Conservation (phyloP, 2,888 invertebrate species). For the Ichneumoninae sp. region DNA sequence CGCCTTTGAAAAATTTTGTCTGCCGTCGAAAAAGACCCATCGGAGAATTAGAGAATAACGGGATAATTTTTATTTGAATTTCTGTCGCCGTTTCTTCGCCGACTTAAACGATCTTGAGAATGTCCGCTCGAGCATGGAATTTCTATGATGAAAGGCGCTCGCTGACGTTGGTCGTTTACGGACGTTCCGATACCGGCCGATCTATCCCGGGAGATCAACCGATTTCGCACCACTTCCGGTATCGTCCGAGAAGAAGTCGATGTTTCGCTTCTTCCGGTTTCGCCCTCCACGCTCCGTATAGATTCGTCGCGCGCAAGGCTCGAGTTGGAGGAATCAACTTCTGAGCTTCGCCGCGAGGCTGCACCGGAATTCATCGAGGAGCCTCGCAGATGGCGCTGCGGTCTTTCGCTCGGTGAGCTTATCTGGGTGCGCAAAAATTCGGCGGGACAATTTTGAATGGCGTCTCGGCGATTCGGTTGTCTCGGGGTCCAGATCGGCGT, state of each 20-base stretch:
- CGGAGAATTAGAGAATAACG: constrained; percentile 24
- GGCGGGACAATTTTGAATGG: constrained; percentile 69
- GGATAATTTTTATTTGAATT: constrained; percentile 21
- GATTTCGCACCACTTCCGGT: background rate
- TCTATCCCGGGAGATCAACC: background rate
- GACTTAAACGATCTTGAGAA: background rate
- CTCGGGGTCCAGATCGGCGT: background rate
- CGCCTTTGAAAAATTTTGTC: background rate
- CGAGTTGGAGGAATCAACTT: background rate
- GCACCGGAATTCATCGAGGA: background rate
- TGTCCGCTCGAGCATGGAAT: constrained; percentile 27
- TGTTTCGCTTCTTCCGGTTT: background rate
- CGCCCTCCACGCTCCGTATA: background rate
- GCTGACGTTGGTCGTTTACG: constrained; percentile 11
- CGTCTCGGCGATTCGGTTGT: constrained; percentile 59
- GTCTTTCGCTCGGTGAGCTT: constrained; percentile 7
- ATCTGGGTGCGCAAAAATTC: constrained; percentile 63
- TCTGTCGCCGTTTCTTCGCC: background rate
- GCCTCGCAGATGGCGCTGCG: too few species aligned
- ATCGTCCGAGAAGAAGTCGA: background rate
- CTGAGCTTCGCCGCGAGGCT: constrained; percentile 2
- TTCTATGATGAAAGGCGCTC: constrained; percentile 24
- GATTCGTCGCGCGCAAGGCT: background rate
- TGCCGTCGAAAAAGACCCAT: constrained; percentile 2
- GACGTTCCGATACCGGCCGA: background rate